These are phyloP conservation scores for Poicephalus gulielmi DNA, from an alignment of 2,113 vertebrate genomes.

Conservation along the genomic window DNA sequence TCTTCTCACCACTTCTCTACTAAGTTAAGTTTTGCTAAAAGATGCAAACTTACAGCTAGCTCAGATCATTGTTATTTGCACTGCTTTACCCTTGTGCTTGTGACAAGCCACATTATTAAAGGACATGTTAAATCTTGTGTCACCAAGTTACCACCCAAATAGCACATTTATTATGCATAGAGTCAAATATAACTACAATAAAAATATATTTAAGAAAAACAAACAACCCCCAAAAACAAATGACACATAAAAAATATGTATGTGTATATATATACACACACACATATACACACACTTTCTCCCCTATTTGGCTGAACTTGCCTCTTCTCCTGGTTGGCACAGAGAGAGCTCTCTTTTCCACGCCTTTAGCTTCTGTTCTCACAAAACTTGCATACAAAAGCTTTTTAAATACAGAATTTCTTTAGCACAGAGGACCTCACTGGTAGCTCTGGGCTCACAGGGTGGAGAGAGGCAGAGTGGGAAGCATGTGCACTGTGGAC, in stretches of 20 bases:
- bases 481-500: accelerated
- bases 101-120: not conserved
- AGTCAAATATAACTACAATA: not conserved
- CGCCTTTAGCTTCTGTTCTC: not conserved
- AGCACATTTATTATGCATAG: not conserved
- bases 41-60: not conserved
- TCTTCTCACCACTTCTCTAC: not conserved
- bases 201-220: not conserved
- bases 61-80: not conserved
- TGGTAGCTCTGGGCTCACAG: accelerated
- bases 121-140: not conserved
- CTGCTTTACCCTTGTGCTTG: not conserved
- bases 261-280: not conserved
- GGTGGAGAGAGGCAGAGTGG: not conserved
- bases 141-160: not conserved
- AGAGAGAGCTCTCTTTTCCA: not conserved
- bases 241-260: not conserved
- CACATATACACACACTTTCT: not conserved
- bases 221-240: not conserved
- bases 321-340: not conserved
- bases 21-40: not conserved
- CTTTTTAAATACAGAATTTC: not conserved
- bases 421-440: not conserved
- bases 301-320: not conserved
- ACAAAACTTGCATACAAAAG: not conserved